phyloP scores from a whole-genome alignment of 23 tunicate species.

The Oikopleura vanhoeffeni region DNA sequence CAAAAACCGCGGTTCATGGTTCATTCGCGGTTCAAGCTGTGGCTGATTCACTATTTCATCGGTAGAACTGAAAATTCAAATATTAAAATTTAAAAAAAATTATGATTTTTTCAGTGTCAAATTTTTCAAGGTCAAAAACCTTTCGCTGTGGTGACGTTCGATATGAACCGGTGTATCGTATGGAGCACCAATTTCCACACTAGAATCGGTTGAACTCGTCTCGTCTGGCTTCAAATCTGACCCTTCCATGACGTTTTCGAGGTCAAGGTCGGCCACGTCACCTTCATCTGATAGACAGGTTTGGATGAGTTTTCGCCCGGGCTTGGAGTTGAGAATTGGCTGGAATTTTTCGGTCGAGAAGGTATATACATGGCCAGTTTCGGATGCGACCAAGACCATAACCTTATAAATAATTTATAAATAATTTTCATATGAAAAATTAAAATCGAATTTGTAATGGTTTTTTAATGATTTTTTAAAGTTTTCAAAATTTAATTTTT shows the following conservation, averaged over 20 bases:
- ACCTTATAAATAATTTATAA: too few species aligned
- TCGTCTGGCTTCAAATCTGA: background rate
- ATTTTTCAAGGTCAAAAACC: too few species aligned
- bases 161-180: background rate
- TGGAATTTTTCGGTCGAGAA: slow-evolving; percentile 86
- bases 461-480: too few species aligned
- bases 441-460: too few species aligned
- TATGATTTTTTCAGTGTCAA: too few species aligned
- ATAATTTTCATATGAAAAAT: too few species aligned
- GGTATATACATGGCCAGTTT: slow-evolving; percentile 99
- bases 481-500: too few species aligned
- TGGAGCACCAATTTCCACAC: background rate
- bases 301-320: slow-evolving; percentile 87
- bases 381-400: slow-evolving; percentile 94
- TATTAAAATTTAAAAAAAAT: too few species aligned
- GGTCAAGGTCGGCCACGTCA: background rate
- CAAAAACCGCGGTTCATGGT: too few species aligned
- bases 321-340: slow-evolving; percentile 28
- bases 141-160: background rate
- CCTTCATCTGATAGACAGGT: slow-evolving; percentile 32
- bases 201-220: background rate
- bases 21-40: too few species aligned
- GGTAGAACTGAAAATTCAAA: too few species aligned
- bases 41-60: too few species aligned
- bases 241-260: background rate